Percentiles rank a stretch among this genome's conserved stretches.
Evolutionary conservation across 2,797 vertebrate species (phyloP).

Genomic region (Glyptemys insculpta): DNA sequence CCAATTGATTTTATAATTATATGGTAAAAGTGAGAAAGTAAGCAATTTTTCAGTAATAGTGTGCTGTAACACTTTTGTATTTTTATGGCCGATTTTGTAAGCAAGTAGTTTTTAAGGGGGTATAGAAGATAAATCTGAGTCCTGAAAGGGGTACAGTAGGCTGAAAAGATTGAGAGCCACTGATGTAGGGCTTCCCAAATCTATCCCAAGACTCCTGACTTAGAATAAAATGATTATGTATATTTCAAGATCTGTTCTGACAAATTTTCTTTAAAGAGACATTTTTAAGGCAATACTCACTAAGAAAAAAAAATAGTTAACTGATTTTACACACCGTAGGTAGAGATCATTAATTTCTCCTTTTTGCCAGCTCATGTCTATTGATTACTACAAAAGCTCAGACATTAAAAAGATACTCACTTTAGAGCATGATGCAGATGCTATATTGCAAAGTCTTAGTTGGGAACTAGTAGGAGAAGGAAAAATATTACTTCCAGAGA

Average conservation of each 20-base stretch:
- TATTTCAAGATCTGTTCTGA: not conserved
- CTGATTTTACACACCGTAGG: not conserved
- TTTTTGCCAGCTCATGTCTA: not conserved
- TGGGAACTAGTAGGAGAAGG: not conserved
- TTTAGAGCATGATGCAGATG: not conserved
- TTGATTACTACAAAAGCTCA: not conserved
- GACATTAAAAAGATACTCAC: not conserved
- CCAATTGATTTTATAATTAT: too few species aligned
- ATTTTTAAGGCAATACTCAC: not conserved
- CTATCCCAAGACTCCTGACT: not conserved
- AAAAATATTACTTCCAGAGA: not conserved
- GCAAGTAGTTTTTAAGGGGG: too few species aligned
- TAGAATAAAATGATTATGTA: not conserved
- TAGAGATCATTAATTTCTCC: fast-evolving
- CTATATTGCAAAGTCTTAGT: not conserved
- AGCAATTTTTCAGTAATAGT: too few species aligned
- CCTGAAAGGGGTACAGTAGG: too few species aligned
- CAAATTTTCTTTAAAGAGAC: not conserved
- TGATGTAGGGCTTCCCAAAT: not conserved
- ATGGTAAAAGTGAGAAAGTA: too few species aligned
- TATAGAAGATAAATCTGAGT: too few species aligned
- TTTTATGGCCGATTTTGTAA: too few species aligned
- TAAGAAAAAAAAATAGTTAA: not conserved
- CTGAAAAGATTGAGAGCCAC: too few species aligned
- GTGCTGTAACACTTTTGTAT: too few species aligned